phyloP scores from a whole-genome alignment of 2,797 vertebrate genomes.

The Cuniculus paca region DNA sequence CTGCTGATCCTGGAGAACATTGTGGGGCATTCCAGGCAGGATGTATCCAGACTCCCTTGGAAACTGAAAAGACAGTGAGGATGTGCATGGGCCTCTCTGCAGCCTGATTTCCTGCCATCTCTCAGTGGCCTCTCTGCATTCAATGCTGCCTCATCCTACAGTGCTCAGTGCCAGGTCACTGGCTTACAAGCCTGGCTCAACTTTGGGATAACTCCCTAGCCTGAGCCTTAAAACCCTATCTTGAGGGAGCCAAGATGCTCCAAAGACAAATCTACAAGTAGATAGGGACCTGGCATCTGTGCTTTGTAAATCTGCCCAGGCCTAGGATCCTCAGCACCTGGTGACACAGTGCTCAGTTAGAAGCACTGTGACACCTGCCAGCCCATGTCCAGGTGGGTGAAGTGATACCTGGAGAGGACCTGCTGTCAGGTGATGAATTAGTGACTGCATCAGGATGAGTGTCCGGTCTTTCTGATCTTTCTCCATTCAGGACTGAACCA shows the following conservation, averaged over 20 bases:
- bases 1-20: background rate
- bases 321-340: background rate
- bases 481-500: background rate
- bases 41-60: background rate
- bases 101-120: background rate
- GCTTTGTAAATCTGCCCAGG: background rate
- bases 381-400: background rate
- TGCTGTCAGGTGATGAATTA: background rate
- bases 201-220: background rate
- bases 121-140: background rate
- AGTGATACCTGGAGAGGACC: background rate
- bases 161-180: too few relatives aligned
- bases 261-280: background rate
- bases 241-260: background rate
- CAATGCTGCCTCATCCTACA: too few relatives aligned
- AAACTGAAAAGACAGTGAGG: background rate
- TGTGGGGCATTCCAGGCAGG: too few relatives aligned
- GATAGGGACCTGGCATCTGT: background rate
- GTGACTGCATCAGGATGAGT: background rate
- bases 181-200: background rate
- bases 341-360: background rate
- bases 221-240: background rate
- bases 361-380: background rate
- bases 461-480: background rate
- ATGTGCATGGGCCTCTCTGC: background rate